Evolutionary conservation across 2,113 vertebrate genomes (phyloP), one percentile per base, ranked within the genome.

Genomic region (Mesitornis unicolor): DNA sequence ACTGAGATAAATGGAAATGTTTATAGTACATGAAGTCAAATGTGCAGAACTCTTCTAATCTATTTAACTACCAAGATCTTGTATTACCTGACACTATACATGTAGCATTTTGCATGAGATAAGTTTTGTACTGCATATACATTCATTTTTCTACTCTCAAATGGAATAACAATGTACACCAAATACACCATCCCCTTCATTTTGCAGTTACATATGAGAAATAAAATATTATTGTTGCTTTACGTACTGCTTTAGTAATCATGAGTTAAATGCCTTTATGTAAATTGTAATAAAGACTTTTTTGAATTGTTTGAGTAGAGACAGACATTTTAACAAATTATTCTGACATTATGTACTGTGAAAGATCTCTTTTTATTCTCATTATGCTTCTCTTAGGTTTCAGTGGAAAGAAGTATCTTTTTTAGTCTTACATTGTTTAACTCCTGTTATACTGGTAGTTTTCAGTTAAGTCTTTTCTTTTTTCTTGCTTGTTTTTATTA

Each of bases 261-360:
- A 9, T 29, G 77, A 92, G 17, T 94, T 85, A 74, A 89, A 89
- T 95, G 53, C 67, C 60, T 57, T 78, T 93, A 89, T 45, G 25
- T 75, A 94, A 95, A 91, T 77, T 40, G 48, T 90, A 81, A 85
- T 90, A 88, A 89, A 94, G 75, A 90, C 14, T 28, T 28, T 28
- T 51, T 26, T 26, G 20, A 94, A 81, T 83, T 97, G 64, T 94
- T 91, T 73, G 59, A 96, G 48, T 73, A 97, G 74, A 65, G 96
- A 90, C 36, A 97, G 84, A 88, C 21, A 64, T 96, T 96, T 96
- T 87, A 48, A 90, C 93, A 36, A 96, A 91, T 96, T 96, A 97
- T 88, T 97, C 95, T 96, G 88, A 92, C 63, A 94, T 68, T 89
- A 86, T 48, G 74, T 87, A 74, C 76, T 17, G 1, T 90, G 90